These are phyloP conservation scores for Montipora capitata DNA, from an alignment of 92 coral and sea anemone genomes.

Conservation along the genomic window DNA sequence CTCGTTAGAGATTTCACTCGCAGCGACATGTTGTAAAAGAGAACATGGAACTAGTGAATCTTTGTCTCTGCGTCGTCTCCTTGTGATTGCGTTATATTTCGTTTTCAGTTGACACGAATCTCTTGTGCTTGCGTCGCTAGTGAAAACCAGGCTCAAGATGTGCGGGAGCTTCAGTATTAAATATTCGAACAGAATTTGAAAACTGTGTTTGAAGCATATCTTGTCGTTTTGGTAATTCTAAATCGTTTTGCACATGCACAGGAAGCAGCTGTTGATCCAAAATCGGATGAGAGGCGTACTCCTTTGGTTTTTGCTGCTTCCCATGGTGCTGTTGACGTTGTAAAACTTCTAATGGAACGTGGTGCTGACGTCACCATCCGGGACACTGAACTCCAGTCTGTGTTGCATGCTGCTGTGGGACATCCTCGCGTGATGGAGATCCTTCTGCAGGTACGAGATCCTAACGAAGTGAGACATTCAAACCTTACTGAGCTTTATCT, in stretches of 20 bases:
- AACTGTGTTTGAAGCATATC: not conserved
- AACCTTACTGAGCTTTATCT: too few species aligned
- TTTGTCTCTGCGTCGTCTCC: too few species aligned
- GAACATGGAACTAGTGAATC: too few species aligned
- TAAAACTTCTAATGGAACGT: conserved; percentile 81
- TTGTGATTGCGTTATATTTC: too few species aligned
- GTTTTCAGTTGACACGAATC: too few species aligned
- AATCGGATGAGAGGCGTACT: conserved; percentile 75
- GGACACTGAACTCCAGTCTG: conserved; percentile 85
- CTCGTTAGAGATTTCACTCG: too few species aligned
- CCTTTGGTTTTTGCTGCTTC: conserved; percentile 85
- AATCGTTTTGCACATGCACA: not conserved
- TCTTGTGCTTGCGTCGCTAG: too few species aligned
- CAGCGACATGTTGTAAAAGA: too few species aligned
- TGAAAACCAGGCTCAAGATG: too few species aligned
- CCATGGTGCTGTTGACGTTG: conserved; percentile 78
- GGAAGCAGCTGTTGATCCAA: conserved; percentile 85
- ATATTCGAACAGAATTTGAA: not conserved
- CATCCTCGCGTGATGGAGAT: conserved; percentile 76
- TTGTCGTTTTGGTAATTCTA: not conserved
- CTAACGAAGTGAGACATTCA: too few species aligned
- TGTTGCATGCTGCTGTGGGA: conserved; percentile 86
- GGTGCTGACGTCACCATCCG: conserved; percentile 86
- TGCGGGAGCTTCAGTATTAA: too few species aligned
- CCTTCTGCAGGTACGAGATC: conserved; percentile 72